Percentiles rank a stretch among this genome's conserved stretches.
Evolutionary conservation across 2,797 vertebrate genomes (phyloP).

Genomic region (Hyperoplus immaculatus): DNA sequence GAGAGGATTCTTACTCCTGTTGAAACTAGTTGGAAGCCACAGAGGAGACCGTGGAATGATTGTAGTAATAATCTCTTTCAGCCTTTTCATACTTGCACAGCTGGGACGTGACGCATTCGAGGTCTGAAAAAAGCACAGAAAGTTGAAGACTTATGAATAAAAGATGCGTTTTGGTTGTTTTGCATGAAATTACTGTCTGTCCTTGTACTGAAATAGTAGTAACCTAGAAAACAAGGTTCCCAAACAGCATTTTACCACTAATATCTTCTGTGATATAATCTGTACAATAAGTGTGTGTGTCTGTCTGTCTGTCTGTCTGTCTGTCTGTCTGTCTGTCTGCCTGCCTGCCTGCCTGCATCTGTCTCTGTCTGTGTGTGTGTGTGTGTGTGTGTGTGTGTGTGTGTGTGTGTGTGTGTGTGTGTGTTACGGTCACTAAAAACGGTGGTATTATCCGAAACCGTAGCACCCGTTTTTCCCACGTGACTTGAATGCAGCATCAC

Average conservation of each 20-base stretch:
- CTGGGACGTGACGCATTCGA: constrained; percentile 4
- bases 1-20: constrained; percentile 13
- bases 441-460: too few relatives aligned
- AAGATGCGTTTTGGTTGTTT: background rate
- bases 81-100: constrained; percentile 18
- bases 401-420: too few relatives aligned
- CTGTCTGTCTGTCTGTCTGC: too few relatives aligned
- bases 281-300: background rate
- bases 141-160: background rate
- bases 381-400: too few relatives aligned
- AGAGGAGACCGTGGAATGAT: background rate
- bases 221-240: background rate
- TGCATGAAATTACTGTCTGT: constrained; percentile 8
- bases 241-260: background rate
- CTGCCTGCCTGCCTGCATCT: too few relatives aligned
- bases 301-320: too few relatives aligned
- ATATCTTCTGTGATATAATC: background rate
- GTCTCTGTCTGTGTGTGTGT: too few relatives aligned
- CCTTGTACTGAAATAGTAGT: background rate
- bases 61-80: constrained; percentile 18
- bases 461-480: background rate
- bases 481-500: constrained; percentile 50
- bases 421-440: too few relatives aligned
- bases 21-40: constrained; percentile 1
- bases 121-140: background rate